Percentiles rank a stretch among this genome's conserved stretches.
Evolutionary conservation across 2,888 invertebrate species (phyloP).

Genomic region (Pachymerium ferrugineum): DNA sequence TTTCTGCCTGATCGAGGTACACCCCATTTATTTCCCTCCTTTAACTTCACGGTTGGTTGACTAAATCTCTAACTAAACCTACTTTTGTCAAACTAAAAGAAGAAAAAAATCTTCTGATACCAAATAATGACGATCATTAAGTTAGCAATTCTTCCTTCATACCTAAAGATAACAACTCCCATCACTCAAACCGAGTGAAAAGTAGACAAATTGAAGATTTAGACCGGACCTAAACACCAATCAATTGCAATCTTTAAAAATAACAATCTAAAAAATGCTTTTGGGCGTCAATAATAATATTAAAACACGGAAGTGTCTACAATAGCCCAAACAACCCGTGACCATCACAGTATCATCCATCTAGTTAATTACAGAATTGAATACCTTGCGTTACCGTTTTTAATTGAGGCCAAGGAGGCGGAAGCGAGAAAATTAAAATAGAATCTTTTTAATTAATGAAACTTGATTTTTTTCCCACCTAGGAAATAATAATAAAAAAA

Average conservation of each 20-base stretch:
- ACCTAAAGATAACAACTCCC: not conserved
- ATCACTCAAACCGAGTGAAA: conserved; percentile 7
- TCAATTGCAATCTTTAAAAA: too few species aligned
- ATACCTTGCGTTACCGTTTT: not conserved
- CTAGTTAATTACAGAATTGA: conserved; percentile 12
- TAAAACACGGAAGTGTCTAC: not conserved
- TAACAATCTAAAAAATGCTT: not conserved
- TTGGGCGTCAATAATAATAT: not conserved
- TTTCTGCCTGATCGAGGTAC: conserved; percentile 46
- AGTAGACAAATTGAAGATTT: not conserved
- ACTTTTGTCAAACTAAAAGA: not conserved
- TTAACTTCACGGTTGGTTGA: too few species aligned
- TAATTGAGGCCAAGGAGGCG: conserved; percentile 8
- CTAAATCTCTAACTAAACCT: not conserved
- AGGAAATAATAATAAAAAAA: not conserved
- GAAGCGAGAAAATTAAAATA: not conserved
- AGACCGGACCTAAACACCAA: not conserved
- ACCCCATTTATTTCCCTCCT: too few species aligned
- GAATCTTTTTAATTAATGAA: not conserved
- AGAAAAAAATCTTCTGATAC: too few species aligned
- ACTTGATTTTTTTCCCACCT: too few species aligned
- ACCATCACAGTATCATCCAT: not conserved
- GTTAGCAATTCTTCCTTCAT: conserved; percentile 18
- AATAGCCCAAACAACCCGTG: not conserved
- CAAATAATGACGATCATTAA: too few species aligned